These are phyloP conservation scores for Amphimallon solstitiale DNA, from an alignment of 2,888 invertebrate genomes.

Conservation along the genomic window DNA sequence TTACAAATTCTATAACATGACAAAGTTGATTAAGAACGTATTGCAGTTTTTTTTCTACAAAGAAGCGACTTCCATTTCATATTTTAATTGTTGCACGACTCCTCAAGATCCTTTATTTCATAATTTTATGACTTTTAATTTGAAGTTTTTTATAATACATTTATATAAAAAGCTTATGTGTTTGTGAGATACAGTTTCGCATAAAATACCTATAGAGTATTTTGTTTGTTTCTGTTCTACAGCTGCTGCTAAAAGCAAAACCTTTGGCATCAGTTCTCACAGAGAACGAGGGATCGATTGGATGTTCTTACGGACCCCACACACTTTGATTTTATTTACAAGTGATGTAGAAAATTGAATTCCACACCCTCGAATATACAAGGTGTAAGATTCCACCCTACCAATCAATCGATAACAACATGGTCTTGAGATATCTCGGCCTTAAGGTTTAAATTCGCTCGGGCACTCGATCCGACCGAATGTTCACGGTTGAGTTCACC, in stretches of 20 bases:
- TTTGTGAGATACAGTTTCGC: too few relatives aligned
- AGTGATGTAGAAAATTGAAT: constrained; percentile 66
- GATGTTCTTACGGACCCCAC: constrained; percentile 38
- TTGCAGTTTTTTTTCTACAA: too few relatives aligned
- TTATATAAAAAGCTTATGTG: too few relatives aligned
- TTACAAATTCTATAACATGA: too few relatives aligned
- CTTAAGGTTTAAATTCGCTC: constrained; percentile 31
- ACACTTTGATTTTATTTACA: constrained; percentile 64
- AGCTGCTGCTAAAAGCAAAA: constrained; percentile 18
- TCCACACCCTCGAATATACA: constrained; percentile 59
- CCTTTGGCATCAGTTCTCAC: constrained; percentile 32
- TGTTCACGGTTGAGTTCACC: constrained; percentile 20
- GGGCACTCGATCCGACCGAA: not conserved
- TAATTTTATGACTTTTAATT: too few relatives aligned
- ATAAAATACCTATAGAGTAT: not conserved
- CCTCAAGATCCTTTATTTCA: too few relatives aligned
- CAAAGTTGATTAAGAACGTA: too few relatives aligned
- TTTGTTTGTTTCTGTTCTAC: not conserved
- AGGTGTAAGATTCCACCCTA: constrained; percentile 58
- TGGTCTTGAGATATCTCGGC: constrained; percentile 35
- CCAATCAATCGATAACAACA: constrained; percentile 56
- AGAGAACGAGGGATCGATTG: constrained; percentile 36
- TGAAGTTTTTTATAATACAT: too few relatives aligned
- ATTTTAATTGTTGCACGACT: too few relatives aligned
- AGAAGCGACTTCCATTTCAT: too few relatives aligned